Evolutionary conservation across 23 tunicate species (phyloP), one percentile per base, ranked within the genome.

Genomic region (Phallusia fumigata): DNA sequence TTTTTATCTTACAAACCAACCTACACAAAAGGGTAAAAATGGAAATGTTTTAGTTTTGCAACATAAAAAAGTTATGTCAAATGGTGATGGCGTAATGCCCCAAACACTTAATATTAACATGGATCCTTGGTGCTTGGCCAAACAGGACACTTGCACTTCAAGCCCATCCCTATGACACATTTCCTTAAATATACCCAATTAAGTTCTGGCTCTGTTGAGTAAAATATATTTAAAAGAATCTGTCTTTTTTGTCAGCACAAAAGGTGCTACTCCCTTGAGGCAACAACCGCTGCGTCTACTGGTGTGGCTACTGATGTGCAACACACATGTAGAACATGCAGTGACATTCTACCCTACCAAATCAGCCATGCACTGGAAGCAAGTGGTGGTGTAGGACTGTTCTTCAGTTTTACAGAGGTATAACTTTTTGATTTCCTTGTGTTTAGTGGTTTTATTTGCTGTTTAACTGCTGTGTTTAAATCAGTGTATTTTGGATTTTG

Each of bases 371-470:
- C 81, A 30, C 69, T 94, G 74, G 98, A 90, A 53, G 90, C 95
- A 49, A 89, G 94, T 52, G 98, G 98, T 2, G 98, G 98, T 53
- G 86, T 94, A 65, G 98, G 98, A 6, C 82, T 94, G 19, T 94
- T 94, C 81, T 94, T 94, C 91, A 94, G 98, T 64, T 86, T 94
- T 74, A 94, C 84, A 13, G 98, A 94, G 94, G 98, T 94, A 78
- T 34, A 10, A 6, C 13, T 21, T 58, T 58, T 8, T 58, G 69
- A 21, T 58, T 58, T 24, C 15, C 58, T 51, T 51, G 18, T 51
- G 18, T 51, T 51, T 13, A 51, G 58, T 18, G 58, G 15, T 13
- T 18, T 18, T 13, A 51, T 15, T 51, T 15, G 58, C 58, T 51
- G 58, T 18, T 51, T n/a, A n/a, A n/a, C n/a, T n/a, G n/a, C n/a